Evolutionary conservation across 2,888 invertebrate genomes (phyloP).

Genomic region (Lasioglossum figueresi): DNA sequence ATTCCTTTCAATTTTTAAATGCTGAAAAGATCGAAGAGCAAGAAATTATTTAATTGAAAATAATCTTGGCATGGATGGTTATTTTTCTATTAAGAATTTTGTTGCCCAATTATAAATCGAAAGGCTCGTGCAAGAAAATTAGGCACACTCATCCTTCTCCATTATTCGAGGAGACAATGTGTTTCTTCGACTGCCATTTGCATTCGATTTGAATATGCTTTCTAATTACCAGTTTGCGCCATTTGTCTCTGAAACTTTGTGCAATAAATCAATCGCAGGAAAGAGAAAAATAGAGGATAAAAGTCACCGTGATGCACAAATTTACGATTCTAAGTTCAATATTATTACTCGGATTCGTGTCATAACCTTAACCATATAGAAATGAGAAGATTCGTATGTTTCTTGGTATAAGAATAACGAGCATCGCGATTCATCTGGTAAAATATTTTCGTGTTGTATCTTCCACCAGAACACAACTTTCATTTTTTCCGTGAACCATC

Average conservation of each 20-base stretch:
- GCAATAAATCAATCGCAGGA: not conserved
- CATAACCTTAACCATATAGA: not conserved
- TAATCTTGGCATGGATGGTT: not conserved
- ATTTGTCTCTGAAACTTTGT: not conserved
- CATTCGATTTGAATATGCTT: slow-evolving; percentile 3
- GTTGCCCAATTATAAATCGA: not conserved
- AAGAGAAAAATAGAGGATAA: not conserved
- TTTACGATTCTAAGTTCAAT: not conserved
- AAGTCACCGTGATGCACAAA: not conserved
- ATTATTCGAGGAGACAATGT: not conserved
- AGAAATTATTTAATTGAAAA: not conserved
- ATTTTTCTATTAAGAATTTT: not conserved
- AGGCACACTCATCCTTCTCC: not conserved
- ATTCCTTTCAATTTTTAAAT: not conserved
- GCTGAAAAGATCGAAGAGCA: not conserved
- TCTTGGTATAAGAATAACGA: not conserved
- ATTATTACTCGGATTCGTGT: not conserved
- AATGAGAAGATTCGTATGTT: not conserved
- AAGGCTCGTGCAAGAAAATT: not conserved
- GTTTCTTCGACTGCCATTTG: not conserved
- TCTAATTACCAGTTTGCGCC: not conserved
- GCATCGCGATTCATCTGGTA: not conserved
- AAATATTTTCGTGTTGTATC: not conserved
- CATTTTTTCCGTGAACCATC: not conserved
- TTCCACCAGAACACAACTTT: not conserved